Evolutionary conservation across 2,797 vertebrate species (phyloP), one percentile per base, ranked within the genome.

Genomic region (Chiroxiphia lanceolata): DNA sequence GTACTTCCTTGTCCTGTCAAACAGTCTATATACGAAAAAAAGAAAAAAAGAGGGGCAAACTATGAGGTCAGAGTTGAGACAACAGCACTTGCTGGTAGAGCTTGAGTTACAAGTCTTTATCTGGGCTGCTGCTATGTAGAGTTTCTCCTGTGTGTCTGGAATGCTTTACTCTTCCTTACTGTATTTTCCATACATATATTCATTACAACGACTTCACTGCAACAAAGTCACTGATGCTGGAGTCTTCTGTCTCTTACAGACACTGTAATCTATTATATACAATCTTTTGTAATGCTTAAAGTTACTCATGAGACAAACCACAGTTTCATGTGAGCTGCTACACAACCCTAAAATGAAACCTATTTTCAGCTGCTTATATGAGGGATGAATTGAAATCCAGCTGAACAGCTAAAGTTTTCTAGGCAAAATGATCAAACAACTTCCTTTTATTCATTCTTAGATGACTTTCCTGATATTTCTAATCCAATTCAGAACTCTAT

Each of bases 351-450:
- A 72, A 84, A 51, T 47, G 17, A 78, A 91, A 88, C 42, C 21
- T 81, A 26, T 78, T 83, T 89, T 68, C 83, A 87, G 33, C 47
- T 87, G 63, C 63, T 82, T 15, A 3, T 15, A 33, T 7, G 61
- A 90, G 42, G 47, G 53, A 65, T 83, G 34, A 83, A 75, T 13
- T 53, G 78, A 89, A 92, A 93, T 82, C 47, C 59, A 74, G 60
- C 21, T 44, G 23, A 54, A 57, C 11, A 82, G 19, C 59, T 72
- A 45, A 44, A 87, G 31, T 79, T 71, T 74, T 29, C 48, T 69
- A 48, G 14, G 13, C 15, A 51, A 89, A 88, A 65, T 44, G 12
- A 79, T 45, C 70, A 61, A 79, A 86, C 1, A 0, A 9, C 23
- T 42, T 63, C 2, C 42, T 86, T 44, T 75, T 45, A 34, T 45